These are phyloP conservation scores for Arothron firmamentum DNA, from an alignment of 2,113 vertebrate species.

Conservation along the genomic window DNA sequence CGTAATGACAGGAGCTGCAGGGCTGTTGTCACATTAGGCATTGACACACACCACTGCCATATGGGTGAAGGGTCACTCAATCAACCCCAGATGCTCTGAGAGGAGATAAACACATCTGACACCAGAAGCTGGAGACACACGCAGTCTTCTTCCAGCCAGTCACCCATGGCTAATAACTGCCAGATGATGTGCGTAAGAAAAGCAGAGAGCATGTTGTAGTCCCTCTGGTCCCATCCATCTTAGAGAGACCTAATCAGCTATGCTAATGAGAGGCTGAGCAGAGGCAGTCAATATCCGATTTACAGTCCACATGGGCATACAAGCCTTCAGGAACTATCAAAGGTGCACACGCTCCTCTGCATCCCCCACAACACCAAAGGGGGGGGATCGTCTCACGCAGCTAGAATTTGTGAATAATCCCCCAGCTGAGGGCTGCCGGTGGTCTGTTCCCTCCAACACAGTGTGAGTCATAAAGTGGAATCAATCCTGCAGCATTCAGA, in stretches of 20 bases:
- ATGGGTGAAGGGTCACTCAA: constrained; percentile 59
- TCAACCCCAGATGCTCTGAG: constrained; percentile 51
- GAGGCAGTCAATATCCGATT: constrained; percentile 25
- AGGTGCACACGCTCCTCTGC: constrained; percentile 2
- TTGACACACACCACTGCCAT: constrained; percentile 39
- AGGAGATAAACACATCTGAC: constrained; percentile 62
- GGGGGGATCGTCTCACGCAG: constrained; percentile 5
- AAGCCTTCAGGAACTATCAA: background rate
- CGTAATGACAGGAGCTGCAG: constrained; percentile 12
- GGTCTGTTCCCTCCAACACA: constrained; percentile 48
- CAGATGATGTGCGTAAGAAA: constrained; percentile 64
- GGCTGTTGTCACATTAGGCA: constrained; percentile 38
- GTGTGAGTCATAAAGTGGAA: constrained; percentile 57
- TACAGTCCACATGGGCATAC: constrained; percentile 7
- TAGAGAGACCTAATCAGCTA: constrained; percentile 52
- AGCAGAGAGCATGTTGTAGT: constrained; percentile 51
- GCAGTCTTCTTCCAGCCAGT: constrained; percentile 50
- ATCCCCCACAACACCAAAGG: background rate
- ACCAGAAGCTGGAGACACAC: constrained; percentile 47
- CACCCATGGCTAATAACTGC: constrained; percentile 68
- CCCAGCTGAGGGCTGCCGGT: constrained; percentile 46
- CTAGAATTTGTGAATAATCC: constrained; percentile 48
- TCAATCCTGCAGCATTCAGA: constrained; percentile 50
- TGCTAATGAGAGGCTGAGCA: constrained; percentile 52
- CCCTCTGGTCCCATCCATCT: constrained; percentile 57